Percentiles rank a stretch among this genome's conserved stretches.
Evolutionary conservation across 2,113 vertebrate species (phyloP).

Genomic region (Xyrauchen texanus): DNA sequence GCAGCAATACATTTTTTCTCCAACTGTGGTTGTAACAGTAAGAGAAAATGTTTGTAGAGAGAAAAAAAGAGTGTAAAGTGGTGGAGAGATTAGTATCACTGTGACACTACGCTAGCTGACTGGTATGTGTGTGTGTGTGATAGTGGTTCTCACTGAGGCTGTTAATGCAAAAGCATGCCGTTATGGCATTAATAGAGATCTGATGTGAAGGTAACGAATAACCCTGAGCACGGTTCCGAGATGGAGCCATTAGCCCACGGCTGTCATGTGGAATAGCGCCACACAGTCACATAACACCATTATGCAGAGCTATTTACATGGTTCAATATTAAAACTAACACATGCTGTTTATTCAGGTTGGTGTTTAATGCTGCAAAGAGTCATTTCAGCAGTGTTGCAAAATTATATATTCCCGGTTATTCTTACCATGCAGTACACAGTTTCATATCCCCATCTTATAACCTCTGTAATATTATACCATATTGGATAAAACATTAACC

Average conservation of each 20-base stretch:
- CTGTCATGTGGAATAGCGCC: no score
- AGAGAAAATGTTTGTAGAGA: background rate
- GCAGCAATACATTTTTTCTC: background rate
- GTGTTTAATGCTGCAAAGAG: no score
- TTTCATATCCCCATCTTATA: no score
- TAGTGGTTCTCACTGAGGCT: slow-evolving; percentile 22
- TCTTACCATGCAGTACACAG: no score
- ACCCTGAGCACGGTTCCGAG: slow-evolving; percentile 25
- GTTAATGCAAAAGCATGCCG: slow-evolving; percentile 39
- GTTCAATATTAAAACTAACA: no score
- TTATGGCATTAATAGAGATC: slow-evolving; percentile 51
- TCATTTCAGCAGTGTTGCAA: no score
- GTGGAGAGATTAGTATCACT: slow-evolving; percentile 17
- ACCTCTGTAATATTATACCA: no score
- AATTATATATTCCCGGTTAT: no score
- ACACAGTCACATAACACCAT: slow-evolving; percentile 39
- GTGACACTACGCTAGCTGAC: background rate
- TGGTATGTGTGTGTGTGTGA: background rate
- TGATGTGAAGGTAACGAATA: slow-evolving; percentile 54
- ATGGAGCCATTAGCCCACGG: slow-evolving; percentile 23
- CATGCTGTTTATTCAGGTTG: no score
- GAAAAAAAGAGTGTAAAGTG: background rate
- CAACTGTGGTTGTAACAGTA: background rate
- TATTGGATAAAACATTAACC: no score
- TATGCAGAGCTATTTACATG: background rate